These are phyloP conservation scores for Drosophila asahinai DNA, from an alignment of 1,140 invertebrate species.

Conservation along the genomic window DNA sequence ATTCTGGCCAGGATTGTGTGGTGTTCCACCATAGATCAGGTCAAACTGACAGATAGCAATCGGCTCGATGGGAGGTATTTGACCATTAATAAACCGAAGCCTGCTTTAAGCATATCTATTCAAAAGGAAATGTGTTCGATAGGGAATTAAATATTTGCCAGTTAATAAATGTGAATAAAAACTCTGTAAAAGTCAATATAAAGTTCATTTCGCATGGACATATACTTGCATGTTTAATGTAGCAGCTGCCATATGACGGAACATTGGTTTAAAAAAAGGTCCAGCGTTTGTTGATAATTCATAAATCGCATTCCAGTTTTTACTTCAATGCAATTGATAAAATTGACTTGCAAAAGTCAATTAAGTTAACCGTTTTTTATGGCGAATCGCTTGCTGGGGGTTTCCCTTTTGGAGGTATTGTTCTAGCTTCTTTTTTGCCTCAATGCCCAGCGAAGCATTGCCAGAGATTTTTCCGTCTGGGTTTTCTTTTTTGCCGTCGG, in stretches of 20 bases:
- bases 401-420: constrained; percentile 20
- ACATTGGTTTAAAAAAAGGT: background rate
- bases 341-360: constrained; percentile 36
- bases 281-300: background rate
- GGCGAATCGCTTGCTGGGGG: background rate
- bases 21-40: constrained; percentile 1
- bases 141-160: background rate
- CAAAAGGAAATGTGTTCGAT: background rate
- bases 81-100: background rate
- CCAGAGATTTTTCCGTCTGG: constrained; percentile 28
- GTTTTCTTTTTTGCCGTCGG: constrained; percentile 5
- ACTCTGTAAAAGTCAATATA: constrained; percentile 11
- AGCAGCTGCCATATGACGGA: constrained; percentile 6
- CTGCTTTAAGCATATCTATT: too few species aligned
- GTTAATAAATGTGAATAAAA: background rate
- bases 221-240: constrained; percentile 22
- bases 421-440: constrained; percentile 26
- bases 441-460: constrained; percentile 42
- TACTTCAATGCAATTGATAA: constrained; percentile 15
- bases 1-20: constrained; percentile 1
- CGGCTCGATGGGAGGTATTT: background rate
- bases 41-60: constrained; percentile 1
- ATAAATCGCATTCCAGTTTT: constrained; percentile 30
- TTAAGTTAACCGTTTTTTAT: constrained; percentile 28
- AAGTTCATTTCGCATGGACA: background rate